These are phyloP conservation scores for Tachypleus tridentatus DNA, from an alignment of 1,140 invertebrate genomes.

Conservation along the genomic window DNA sequence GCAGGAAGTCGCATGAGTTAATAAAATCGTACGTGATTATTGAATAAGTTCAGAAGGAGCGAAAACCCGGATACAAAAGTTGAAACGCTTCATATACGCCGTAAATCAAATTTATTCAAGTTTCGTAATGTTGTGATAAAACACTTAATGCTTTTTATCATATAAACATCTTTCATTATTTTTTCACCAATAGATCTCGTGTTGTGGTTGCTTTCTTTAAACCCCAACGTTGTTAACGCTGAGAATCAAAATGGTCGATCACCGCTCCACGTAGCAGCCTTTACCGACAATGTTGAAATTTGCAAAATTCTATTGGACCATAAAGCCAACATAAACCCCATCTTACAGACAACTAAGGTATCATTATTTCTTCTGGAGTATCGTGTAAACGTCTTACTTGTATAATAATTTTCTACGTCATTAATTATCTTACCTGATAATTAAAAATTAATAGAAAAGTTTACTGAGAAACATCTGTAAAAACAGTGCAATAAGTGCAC, in stretches of 20 bases:
- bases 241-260: slow-evolving; percentile 86
- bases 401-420: neutral
- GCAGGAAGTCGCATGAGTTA: no score
- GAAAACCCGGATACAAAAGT: no score
- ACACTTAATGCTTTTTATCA: neutral
- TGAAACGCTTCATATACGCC: neutral
- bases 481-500: no score
- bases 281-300: slow-evolving; percentile 86
- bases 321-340: slow-evolving; percentile 63
- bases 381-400: neutral
- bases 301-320: slow-evolving; percentile 76
- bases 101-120: neutral
- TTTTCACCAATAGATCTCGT: slow-evolving; percentile 21
- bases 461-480: neutral
- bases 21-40: no score
- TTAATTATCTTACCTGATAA: neutral
- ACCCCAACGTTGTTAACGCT: slow-evolving; percentile 70
- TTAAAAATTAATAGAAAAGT: neutral
- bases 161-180: slow-evolving; percentile 3
- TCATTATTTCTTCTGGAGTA: neutral
- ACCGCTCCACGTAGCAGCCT: slow-evolving; percentile 83
- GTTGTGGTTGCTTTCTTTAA: slow-evolving; percentile 63
- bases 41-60: no score
- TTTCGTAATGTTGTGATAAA: neutral
- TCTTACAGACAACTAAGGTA: slow-evolving; percentile 60